phyloP scores from a whole-genome alignment of 2,888 invertebrate genomes.

The Hetaerina titia region DNA sequence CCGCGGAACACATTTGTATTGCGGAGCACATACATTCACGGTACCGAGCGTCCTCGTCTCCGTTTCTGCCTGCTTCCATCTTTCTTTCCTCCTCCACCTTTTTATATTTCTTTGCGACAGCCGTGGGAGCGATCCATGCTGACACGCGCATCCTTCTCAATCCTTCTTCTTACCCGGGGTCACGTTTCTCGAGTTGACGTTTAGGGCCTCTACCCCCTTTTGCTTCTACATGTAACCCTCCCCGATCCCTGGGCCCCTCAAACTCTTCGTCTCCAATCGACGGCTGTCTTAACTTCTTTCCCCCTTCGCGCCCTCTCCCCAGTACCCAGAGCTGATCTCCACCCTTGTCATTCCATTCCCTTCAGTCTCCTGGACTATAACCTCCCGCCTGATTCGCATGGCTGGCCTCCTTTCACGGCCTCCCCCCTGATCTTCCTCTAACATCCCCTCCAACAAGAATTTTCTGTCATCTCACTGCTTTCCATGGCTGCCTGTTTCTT shows the following conservation, averaged over 20 bases:
- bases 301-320: neutral
- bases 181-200: constrained; percentile 37
- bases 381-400: neutral
- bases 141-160: neutral
- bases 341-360: constrained; percentile 17
- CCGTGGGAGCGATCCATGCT: neutral
- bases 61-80: neutral
- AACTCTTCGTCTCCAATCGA: neutral
- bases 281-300: constrained; percentile 2
- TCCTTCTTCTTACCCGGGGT: neutral
- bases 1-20: constrained; percentile 17
- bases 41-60: neutral
- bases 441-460: neutral
- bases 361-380: neutral
- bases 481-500: neutral
- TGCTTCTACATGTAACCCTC: neutral
- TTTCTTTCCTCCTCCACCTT: neutral
- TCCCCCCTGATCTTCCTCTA: neutral
- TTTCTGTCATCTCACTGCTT: neutral
- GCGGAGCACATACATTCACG: constrained; percentile 55
- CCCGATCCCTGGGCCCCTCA: neutral
- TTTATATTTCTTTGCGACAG: neutral
- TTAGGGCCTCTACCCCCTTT: neutral
- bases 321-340: neutral
- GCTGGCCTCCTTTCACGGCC: neutral